Conservation (phyloP, 2,113 vertebrate genomes). For the Podilymbus podiceps region DNA sequence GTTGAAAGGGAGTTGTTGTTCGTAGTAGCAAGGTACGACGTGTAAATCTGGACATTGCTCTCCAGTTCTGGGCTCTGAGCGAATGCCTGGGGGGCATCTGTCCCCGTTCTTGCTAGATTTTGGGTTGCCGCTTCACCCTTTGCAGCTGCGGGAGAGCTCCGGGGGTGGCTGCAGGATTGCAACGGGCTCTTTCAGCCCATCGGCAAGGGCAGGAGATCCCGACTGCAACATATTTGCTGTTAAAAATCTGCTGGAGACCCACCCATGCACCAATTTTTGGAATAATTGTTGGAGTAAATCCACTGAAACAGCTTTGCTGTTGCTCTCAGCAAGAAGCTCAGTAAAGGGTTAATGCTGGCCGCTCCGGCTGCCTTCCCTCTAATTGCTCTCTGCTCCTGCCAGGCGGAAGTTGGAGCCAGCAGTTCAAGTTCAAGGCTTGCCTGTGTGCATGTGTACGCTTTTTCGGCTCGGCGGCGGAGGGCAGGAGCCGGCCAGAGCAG, state of each 20-base stretch:
- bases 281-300: background rate
- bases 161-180: background rate
- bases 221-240: fast-evolving
- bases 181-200: fast-evolving
- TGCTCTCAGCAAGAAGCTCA: background rate
- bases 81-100: no score
- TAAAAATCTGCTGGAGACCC: background rate
- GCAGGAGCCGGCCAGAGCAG: background rate
- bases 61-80: fast-evolving
- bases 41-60: background rate
- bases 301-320: background rate
- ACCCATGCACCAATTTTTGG: fast-evolving
- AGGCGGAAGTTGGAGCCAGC: constrained; percentile 32
- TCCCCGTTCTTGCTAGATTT: background rate
- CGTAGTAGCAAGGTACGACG: fast-evolving
- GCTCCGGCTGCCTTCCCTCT: background rate
- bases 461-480: background rate
- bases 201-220: no score
- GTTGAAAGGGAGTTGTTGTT: background rate
- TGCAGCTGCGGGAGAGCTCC: background rate
- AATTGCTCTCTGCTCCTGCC: background rate
- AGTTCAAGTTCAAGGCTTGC: background rate
- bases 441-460: background rate
- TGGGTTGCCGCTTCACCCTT: background rate
- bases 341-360: background rate